A percentile compares a stretch with the other conserved stretches of the same genome.
Conservation (phyloP, 92 coral and sea anemone species). For the Paragorgia papillata region DNA sequence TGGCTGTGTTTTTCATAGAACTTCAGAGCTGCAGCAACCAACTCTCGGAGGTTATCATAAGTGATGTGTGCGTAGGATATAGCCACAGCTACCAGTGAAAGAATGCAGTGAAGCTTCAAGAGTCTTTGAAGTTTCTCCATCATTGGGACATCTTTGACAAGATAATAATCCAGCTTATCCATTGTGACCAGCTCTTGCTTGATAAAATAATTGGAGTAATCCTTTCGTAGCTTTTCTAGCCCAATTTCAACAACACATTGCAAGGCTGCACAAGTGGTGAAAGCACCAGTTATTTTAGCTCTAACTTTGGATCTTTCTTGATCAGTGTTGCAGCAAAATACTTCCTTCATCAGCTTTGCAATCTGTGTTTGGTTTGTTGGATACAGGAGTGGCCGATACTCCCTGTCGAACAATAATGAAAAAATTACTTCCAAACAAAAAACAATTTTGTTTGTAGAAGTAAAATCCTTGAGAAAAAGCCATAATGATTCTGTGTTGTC, state of each 20-base stretch:
- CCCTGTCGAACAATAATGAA: slow-evolving; percentile 69
- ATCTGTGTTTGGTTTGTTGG: slow-evolving; percentile 75
- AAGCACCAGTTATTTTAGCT: slow-evolving; percentile 42
- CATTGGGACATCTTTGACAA: slow-evolving; percentile 48
- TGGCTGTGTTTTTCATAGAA: slow-evolving; percentile 71
- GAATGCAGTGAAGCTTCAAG: slow-evolving; percentile 76
- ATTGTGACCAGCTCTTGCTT: slow-evolving; percentile 85
- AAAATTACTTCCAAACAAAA: slow-evolving; percentile 62
- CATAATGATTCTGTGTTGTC: slow-evolving; percentile 92
- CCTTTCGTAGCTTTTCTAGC: slow-evolving; percentile 75
- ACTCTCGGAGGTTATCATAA: slow-evolving; percentile 74
- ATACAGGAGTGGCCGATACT: slow-evolving; percentile 82
- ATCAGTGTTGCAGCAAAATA: slow-evolving; percentile 73
- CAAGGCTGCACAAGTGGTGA: slow-evolving; percentile 57
- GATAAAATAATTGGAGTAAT: slow-evolving; percentile 79
- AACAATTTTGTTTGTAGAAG: slow-evolving; percentile 63
- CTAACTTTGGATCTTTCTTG: slow-evolving; percentile 63
- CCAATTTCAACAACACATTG: slow-evolving; percentile 82
- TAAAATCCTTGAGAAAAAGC: slow-evolving; percentile 82
- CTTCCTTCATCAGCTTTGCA: slow-evolving; percentile 75
- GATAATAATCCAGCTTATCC: slow-evolving; percentile 71
- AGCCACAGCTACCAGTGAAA: slow-evolving; percentile 76
- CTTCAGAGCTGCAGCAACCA: slow-evolving; percentile 74
- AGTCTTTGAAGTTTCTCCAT: slow-evolving; percentile 66
- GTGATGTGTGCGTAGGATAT: slow-evolving; percentile 71